Conservation (phyloP, 2,113 vertebrate genomes). For the Sinosuthora webbiana region DNA sequence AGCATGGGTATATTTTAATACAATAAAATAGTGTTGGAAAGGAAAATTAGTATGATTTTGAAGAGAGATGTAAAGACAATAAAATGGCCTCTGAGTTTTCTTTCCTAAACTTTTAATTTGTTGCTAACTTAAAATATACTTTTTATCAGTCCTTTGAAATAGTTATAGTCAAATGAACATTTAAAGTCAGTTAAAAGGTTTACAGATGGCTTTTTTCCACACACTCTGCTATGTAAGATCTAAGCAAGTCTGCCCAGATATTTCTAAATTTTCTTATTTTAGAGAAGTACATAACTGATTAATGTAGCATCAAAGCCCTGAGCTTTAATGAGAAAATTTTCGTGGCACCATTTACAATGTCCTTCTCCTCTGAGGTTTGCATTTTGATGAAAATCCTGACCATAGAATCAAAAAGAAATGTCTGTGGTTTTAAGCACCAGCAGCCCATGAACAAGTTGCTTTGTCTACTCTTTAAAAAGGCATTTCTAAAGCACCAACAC, state of each 20-base stretch:
- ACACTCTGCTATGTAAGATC: background rate
- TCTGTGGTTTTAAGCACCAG: background rate
- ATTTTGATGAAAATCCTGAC: background rate
- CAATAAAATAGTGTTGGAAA: conserved; percentile 5
- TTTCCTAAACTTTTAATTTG: conserved; percentile 26
- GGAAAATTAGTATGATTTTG: conserved; percentile 46
- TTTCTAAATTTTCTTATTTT: background rate
- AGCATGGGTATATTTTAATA: conserved; percentile 27
- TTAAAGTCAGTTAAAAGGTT: conserved; percentile 43
- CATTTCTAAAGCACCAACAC: background rate
- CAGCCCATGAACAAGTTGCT: background rate
- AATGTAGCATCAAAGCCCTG: background rate
- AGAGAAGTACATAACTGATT: background rate
- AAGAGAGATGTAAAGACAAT: conserved; percentile 48
- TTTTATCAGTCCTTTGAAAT: conserved; percentile 51
- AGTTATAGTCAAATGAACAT: conserved; percentile 24
- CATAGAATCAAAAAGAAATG: background rate
- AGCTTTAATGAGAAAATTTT: background rate
- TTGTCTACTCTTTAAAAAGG: background rate
- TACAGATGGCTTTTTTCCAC: background rate
- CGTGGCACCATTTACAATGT: background rate
- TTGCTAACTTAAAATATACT: conserved; percentile 3
- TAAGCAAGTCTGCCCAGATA: background rate
- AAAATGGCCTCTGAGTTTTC: conserved; percentile 7
- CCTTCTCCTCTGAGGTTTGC: background rate